phyloP scores from a whole-genome alignment of 2,113 vertebrate genomes.

The Colinus virginianus region DNA sequence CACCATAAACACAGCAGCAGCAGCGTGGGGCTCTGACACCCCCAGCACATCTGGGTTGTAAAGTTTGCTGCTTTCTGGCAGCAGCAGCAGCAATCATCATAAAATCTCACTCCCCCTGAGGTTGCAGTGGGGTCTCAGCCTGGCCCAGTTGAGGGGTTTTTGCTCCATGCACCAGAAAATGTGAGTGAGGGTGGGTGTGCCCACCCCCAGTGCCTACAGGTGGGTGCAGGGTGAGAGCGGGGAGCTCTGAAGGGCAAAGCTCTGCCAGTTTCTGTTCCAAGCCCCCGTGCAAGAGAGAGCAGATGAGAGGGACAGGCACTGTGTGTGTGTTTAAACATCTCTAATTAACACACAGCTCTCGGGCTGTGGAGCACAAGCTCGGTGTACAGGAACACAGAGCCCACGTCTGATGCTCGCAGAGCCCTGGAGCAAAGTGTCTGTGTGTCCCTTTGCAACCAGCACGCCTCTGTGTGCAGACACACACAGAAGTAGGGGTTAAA shows the following conservation, averaged over 20 bases:
- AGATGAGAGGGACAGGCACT: fast-evolving
- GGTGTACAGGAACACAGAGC: fast-evolving
- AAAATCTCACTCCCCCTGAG: neutral
- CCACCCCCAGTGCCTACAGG: neutral
- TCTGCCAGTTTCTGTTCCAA: fast-evolving
- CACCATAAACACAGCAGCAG: neutral
- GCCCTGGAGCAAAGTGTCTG: neutral
- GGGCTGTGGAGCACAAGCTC: fast-evolving
- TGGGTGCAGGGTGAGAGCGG: fast-evolving
- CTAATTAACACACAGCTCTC: fast-evolving
- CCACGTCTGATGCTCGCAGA: fast-evolving
- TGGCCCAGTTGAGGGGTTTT: neutral
- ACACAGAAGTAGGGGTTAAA: neutral
- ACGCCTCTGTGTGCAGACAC: neutral
- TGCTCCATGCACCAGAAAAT: neutral
- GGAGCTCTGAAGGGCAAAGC: neutral
- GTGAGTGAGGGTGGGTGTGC: neutral
- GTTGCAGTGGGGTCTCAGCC: neutral
- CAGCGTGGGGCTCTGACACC: neutral
- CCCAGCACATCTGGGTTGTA: slow-evolving; percentile 34
- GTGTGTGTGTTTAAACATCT: fast-evolving
- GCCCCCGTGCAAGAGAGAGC: fast-evolving
- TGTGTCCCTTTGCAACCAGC: neutral
- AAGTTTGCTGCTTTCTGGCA: slow-evolving; percentile 31
- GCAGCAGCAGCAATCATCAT: neutral